phyloP scores from a whole-genome alignment of 2,797 vertebrate species.

The Sciaenops ocellatus region DNA sequence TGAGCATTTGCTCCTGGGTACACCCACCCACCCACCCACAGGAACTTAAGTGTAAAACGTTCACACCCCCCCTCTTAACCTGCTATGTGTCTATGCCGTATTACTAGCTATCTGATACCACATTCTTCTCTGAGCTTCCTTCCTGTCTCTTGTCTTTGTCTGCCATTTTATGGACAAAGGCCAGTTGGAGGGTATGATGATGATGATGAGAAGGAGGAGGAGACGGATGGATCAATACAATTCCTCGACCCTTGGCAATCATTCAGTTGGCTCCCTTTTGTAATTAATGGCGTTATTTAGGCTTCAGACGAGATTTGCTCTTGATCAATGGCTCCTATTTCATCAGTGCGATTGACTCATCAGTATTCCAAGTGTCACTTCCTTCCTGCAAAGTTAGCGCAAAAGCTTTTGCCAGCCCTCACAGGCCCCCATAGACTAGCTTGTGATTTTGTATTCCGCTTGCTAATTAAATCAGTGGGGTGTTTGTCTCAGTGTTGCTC shows the following conservation, averaged over 20 bases:
- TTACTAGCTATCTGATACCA: constrained; percentile 70
- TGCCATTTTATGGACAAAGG: constrained; percentile 68
- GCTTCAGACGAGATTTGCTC: constrained; percentile 24
- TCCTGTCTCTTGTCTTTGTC: constrained; percentile 67
- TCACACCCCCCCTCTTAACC: constrained; percentile 44
- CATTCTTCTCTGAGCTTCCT: constrained; percentile 60
- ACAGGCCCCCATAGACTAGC: constrained; percentile 20
- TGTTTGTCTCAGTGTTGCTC: constrained; percentile 56
- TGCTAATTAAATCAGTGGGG: constrained; percentile 68
- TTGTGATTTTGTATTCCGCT: constrained; percentile 44
- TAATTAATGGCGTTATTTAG: constrained; percentile 51
- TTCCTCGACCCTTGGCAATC: constrained; percentile 42
- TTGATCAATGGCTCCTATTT: constrained; percentile 64
- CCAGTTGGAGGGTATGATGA: constrained; percentile 50
- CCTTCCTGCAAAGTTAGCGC: constrained; percentile 52
- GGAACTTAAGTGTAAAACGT: constrained; percentile 58
- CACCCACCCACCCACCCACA: constrained; percentile 45
- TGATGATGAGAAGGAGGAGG: constrained; percentile 34
- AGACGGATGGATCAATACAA: constrained; percentile 61
- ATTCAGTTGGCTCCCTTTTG: constrained; percentile 55
- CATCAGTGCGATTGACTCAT: constrained; percentile 61
- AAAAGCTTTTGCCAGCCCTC: constrained; percentile 45
- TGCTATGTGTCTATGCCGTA: constrained; percentile 53
- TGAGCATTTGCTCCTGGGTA: constrained; percentile 72
- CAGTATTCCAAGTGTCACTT: constrained; percentile 58